phyloP scores from a whole-genome alignment of 2,797 vertebrate species.

The Notamacropus eugenii region DNA sequence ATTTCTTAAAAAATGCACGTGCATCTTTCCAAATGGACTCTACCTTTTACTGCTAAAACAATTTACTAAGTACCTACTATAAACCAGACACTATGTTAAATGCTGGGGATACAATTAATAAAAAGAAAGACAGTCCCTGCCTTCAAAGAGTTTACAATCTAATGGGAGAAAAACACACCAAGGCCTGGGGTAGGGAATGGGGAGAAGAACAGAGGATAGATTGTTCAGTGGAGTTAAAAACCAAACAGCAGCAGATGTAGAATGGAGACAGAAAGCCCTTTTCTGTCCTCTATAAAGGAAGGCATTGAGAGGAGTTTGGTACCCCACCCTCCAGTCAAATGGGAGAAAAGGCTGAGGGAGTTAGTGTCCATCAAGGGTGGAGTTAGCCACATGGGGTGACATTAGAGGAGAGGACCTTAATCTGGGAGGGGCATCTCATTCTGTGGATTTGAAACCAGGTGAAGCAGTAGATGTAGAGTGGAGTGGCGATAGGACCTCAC shows the following conservation, averaged over 20 bases:
- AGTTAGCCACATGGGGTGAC: not conserved
- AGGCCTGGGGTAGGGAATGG: not conserved
- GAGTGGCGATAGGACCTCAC: not conserved
- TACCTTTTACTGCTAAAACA: not conserved
- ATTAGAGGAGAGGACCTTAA: not conserved
- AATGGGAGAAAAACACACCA: not conserved
- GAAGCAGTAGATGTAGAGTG: not conserved
- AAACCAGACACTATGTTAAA: not conserved
- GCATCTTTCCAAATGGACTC: not conserved
- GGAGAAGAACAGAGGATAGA: not conserved
- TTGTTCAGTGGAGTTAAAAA: not conserved
- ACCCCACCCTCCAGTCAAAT: not conserved
- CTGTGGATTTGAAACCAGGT: not conserved
- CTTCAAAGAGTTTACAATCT: not conserved
- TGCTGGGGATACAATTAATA: not conserved
- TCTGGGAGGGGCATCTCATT: not conserved
- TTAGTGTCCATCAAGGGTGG: not conserved
- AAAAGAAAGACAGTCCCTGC: not conserved
- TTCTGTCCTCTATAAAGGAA: not conserved
- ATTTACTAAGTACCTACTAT: not conserved
- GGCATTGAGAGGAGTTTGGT: not conserved
- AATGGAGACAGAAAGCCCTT: not conserved
- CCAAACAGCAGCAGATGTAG: not conserved
- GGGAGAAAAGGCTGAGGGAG: not conserved
- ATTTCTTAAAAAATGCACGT: conserved; percentile 16